Percentiles rank a stretch among this genome's conserved stretches.
Conservation (phyloP, 1,140 invertebrate species). For the Daktulosphaira vitifoliae region DNA sequence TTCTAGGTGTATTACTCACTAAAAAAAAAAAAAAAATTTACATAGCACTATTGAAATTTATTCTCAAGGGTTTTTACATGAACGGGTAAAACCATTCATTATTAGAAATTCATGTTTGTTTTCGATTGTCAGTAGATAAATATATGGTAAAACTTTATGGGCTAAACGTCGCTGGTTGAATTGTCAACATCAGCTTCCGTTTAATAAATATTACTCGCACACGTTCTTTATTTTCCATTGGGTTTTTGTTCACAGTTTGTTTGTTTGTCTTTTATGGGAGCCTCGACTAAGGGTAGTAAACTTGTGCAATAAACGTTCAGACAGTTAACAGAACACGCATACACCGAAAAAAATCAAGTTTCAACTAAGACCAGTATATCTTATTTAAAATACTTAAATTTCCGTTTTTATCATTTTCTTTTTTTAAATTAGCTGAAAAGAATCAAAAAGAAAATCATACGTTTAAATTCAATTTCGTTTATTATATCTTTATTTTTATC, state of each 20-base stretch:
- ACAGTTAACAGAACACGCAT: neutral
- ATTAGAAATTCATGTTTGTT: neutral
- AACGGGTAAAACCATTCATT: neutral
- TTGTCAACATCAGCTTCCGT: slow-evolving; percentile 23
- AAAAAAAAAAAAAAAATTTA: too few relatives aligned
- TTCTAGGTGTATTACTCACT: too few relatives aligned
- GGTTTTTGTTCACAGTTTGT: slow-evolving; percentile 18
- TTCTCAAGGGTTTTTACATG: too few relatives aligned
- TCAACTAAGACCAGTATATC: slow-evolving; percentile 4
- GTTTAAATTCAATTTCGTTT: too few relatives aligned
- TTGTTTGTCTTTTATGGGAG: slow-evolving; percentile 11
- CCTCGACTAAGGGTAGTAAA: slow-evolving; percentile 7
- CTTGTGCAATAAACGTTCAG: slow-evolving; percentile 19
- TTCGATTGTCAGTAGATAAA: slow-evolving; percentile 9
- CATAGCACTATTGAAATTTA: too few relatives aligned
- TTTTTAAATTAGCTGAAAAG: too few relatives aligned
- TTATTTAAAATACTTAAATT: slow-evolving; percentile 18
- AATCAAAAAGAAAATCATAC: too few relatives aligned
- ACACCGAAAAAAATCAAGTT: slow-evolving; percentile 1
- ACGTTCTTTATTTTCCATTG: slow-evolving; percentile 11
- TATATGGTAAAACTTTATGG: slow-evolving; percentile 21
- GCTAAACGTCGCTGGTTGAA: slow-evolving; percentile 7
- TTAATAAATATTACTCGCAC: slow-evolving; percentile 26
- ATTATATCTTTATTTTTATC: too few relatives aligned
- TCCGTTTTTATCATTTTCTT: neutral